phyloP scores from a whole-genome alignment of 35 echinoderm and acorn worm species.

The Ophiothrix spiculata region DNA sequence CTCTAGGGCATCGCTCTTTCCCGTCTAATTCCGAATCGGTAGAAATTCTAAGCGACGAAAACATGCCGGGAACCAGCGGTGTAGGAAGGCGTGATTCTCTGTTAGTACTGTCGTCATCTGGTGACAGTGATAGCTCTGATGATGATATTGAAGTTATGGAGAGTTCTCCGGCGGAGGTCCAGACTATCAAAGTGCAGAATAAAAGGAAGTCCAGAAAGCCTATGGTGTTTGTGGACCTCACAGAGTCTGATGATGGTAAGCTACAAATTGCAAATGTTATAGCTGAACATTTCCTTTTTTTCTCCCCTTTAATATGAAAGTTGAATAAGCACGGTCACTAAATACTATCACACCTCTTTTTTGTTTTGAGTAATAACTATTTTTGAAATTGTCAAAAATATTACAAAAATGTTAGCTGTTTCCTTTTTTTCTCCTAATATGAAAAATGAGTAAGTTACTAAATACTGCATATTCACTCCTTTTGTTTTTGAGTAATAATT shows the following conservation, averaged over 20 bases:
- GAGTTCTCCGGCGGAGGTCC: not conserved
- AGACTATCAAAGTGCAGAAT: not conserved
- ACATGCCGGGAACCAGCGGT: slow-evolving; percentile 24
- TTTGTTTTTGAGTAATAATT: too few species aligned
- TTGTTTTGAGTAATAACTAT: too few species aligned
- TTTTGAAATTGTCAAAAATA: too few species aligned
- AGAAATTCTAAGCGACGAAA: slow-evolving; percentile 25
- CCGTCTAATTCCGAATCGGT: not conserved
- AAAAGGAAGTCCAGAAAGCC: slow-evolving; percentile 16
- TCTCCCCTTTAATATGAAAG: too few species aligned
- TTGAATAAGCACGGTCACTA: too few species aligned
- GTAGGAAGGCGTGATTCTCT: not conserved
- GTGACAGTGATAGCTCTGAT: slow-evolving; percentile 34
- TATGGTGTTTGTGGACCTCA: slow-evolving; percentile 52
- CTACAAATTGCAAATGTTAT: too few species aligned
- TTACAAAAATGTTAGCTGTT: too few species aligned
- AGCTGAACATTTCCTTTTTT: too few species aligned
- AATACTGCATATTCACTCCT: too few species aligned
- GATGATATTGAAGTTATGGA: slow-evolving; percentile 55
- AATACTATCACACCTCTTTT: too few species aligned
- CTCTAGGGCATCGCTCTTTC: slow-evolving; percentile 9
- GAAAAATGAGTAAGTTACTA: too few species aligned
- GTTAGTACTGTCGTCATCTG: slow-evolving; percentile 26
- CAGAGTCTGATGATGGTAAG: slow-evolving; percentile 63
- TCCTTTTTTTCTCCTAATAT: too few species aligned